phyloP scores from a whole-genome alignment of 2,797 vertebrate species.

The Platalea minor region DNA sequence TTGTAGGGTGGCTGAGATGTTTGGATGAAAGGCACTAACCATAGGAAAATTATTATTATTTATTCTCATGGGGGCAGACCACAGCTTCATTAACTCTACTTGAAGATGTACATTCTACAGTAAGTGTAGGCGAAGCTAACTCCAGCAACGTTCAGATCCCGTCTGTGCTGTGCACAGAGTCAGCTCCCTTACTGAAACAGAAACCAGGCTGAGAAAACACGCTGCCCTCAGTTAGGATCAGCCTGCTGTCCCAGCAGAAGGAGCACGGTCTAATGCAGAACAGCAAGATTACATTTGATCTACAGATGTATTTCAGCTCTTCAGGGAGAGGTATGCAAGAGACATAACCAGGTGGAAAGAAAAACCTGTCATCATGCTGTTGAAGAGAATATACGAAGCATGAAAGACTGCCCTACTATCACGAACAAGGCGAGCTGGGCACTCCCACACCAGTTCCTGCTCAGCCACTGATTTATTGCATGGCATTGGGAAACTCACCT shows the following conservation, averaged over 20 bases:
- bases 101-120: not conserved
- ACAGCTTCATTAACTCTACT: not conserved
- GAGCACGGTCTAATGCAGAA: not conserved
- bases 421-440: not conserved
- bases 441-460: not conserved
- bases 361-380: not conserved
- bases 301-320: not conserved
- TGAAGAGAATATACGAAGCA: not conserved
- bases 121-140: not conserved
- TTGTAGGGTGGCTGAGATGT: not conserved
- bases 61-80: not conserved
- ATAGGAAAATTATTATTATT: not conserved
- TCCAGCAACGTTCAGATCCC: not conserved
- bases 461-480: not conserved
- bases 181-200: not conserved
- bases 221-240: not conserved
- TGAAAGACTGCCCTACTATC: not conserved
- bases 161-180: not conserved
- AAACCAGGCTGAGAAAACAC: not conserved
- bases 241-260: not conserved
- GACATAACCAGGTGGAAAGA: not conserved
- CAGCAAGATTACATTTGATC: not conserved
- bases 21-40: not conserved
- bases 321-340: not conserved
- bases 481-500: not conserved